These are phyloP conservation scores for Okamejei kenojei DNA, from an alignment of 2,797 vertebrate genomes.

Conservation along the genomic window DNA sequence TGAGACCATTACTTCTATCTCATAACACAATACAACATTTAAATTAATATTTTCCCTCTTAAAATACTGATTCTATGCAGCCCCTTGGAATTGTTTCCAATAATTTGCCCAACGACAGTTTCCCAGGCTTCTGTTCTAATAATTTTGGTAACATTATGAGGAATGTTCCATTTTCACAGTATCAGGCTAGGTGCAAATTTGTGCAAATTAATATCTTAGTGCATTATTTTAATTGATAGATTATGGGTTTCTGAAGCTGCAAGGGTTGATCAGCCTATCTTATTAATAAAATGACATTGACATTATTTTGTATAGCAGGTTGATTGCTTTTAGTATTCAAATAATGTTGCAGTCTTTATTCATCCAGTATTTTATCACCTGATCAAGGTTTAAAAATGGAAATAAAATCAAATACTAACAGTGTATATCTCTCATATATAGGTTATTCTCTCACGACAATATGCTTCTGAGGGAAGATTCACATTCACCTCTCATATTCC, in stretches of 20 bases:
- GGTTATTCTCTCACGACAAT: conserved; percentile 81
- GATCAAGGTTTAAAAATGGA: background rate
- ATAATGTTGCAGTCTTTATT: background rate
- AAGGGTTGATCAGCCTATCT: background rate
- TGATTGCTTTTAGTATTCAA: background rate
- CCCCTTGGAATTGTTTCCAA: no score
- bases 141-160: no score
- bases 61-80: no score
- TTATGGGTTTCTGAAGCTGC: background rate
- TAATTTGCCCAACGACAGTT: no score
- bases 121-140: no score
- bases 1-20: no score
- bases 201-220: background rate
- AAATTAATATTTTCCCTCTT: no score
- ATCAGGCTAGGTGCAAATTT: background rate
- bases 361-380: background rate
- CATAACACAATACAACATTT: no score
- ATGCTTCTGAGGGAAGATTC: conserved; percentile 80
- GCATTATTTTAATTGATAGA: background rate
- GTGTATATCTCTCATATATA: conserved; percentile 44
- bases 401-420: background rate
- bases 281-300: background rate
- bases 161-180: background rate
- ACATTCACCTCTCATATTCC: conserved; percentile 84
- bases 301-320: background rate